phyloP scores from a whole-genome alignment of 2,113 vertebrate species.

The Butastur rufipennis region DNA sequence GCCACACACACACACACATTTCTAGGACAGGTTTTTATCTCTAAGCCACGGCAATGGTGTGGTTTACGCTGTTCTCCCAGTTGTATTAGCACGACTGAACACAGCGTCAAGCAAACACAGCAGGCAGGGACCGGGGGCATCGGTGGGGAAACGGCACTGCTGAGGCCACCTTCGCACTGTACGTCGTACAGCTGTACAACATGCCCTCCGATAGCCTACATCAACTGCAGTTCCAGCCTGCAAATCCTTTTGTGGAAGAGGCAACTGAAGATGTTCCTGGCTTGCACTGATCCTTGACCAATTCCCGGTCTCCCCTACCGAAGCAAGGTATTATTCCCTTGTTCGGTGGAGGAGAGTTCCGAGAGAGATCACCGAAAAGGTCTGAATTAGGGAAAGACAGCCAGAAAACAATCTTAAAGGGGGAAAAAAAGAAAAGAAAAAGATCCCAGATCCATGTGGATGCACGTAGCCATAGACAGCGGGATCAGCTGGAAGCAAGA shows the following conservation, averaged over 20 bases:
- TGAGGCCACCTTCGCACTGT: background rate
- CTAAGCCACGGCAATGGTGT: background rate
- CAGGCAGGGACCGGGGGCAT: background rate
- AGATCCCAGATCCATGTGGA: background rate
- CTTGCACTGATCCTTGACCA: background rate
- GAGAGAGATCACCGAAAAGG: rapidly evolving
- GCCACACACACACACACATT: background rate
- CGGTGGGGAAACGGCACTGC: background rate
- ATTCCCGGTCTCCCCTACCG: background rate
- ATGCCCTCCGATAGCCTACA: rapidly evolving
- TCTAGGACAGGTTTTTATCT: background rate
- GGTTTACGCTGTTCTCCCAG: background rate
- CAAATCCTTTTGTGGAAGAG: background rate
- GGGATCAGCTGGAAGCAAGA: background rate
- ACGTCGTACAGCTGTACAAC: background rate
- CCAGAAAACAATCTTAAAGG: background rate
- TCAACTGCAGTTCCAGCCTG: background rate
- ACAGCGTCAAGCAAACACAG: rapidly evolving
- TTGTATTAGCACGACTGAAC: background rate
- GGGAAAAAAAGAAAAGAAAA: background rate
- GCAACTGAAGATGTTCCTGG: background rate
- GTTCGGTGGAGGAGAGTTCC: background rate
- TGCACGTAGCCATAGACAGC: background rate
- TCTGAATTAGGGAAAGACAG: background rate
- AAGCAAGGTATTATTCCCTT: background rate